A percentile compares a stretch with the other conserved stretches of the same genome.
Conservation (phyloP, 2,888 invertebrate genomes). For the Agrotis exclamationis region DNA sequence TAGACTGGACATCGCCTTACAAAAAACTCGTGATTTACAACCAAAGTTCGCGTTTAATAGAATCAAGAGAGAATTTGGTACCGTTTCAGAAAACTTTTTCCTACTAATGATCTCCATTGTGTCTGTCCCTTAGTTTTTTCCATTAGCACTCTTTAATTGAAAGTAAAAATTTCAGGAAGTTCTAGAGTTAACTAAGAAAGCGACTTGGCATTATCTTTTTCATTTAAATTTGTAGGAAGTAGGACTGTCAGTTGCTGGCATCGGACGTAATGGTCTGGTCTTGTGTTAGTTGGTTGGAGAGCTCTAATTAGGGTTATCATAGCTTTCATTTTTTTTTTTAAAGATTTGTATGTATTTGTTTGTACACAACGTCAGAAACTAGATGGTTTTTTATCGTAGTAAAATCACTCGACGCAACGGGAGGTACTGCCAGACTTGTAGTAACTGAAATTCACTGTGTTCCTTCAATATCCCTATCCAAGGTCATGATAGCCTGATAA, state of each 20-base stretch:
- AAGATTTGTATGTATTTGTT: not conserved
- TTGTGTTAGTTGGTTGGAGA: constrained; percentile 15
- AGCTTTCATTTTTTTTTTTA: not conserved
- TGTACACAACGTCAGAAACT: too few relatives aligned
- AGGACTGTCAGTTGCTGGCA: constrained; percentile 40
- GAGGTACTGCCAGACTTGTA: too few relatives aligned
- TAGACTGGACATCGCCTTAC: constrained; percentile 70
- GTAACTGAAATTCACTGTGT: too few relatives aligned
- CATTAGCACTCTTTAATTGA: constrained; percentile 78
- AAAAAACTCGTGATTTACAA: constrained; percentile 74
- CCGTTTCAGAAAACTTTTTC: constrained; percentile 76
- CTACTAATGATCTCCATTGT: constrained; percentile 80
- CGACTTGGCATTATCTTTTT: constrained; percentile 61
- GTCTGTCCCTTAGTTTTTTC: constrained; percentile 74
- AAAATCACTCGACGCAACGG: too few relatives aligned
- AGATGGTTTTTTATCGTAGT: too few relatives aligned
- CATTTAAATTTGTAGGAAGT: constrained; percentile 56
- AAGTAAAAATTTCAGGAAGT: constrained; percentile 70
- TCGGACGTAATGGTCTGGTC: constrained; percentile 34
- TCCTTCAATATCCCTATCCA: too few relatives aligned
- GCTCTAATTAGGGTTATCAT: constrained; percentile 33
- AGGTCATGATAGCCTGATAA: too few relatives aligned
- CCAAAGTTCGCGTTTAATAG: constrained; percentile 75
- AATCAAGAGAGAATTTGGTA: constrained; percentile 82
- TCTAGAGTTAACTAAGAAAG: constrained; percentile 67